Evolutionary conservation across 2,113 vertebrate genomes (phyloP), one percentile per base, ranked within the genome.

Genomic region (Erinaceus europaeus): DNA sequence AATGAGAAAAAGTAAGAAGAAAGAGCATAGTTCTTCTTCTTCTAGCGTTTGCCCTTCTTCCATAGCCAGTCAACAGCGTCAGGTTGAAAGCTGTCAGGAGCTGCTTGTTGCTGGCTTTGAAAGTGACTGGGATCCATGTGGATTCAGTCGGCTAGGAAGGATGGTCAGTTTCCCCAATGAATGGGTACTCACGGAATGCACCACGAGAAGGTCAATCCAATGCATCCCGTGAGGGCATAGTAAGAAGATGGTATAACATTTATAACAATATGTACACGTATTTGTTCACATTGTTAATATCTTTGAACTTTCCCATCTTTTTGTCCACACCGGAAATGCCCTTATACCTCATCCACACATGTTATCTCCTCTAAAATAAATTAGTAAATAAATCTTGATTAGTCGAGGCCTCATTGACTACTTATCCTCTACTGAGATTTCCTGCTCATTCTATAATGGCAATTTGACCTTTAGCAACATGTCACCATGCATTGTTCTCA

Each of bases 331-430:
- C 17, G 17, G 25, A 59, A 73, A 13, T 27, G 12, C 9, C 6
- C 15, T 9, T n/a, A 3, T 12, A 7, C 32, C 10, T 12, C 40
- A 25, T 29, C 0, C 5, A 2, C 6, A 0, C 17, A 38, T 5
- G 17, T 86, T 4, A 44, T 17, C 32, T 46, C 67, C 72, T 25
- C 9, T 9, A 23, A 89, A 44, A 69, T n/a, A n/a, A n/a, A n/a
- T n/a, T n/a, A n/a, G n/a, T n/a, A n/a, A n/a, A n/a, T n/a, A 32
- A 9, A 62, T 32, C 18, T 23, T 29, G 20, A 18, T 72, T 61
- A 78, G 72, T 73, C 44, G 59, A 48, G 50, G 57, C 34, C 3
- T 78, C 14, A 29, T 15, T 48, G 52, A 50, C 64, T 80, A 71
- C 42, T 32, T 7, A n/a, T n/a, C 44, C 62, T 79, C 34, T 84